phyloP scores from a whole-genome alignment of 1,140 invertebrate species.

The Himalopsyche phryganea region DNA sequence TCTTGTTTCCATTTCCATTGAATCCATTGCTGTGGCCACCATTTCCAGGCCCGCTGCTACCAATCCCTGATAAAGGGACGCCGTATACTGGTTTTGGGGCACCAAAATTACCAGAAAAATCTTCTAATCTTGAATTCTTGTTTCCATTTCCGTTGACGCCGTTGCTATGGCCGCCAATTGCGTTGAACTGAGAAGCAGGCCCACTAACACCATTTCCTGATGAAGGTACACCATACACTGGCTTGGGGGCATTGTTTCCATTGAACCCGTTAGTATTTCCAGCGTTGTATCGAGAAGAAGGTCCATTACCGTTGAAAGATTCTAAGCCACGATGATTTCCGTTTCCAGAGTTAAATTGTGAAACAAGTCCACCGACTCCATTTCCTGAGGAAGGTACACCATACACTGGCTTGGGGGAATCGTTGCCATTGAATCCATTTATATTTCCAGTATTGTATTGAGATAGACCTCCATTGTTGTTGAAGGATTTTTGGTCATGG shows the following conservation, averaged over 20 bases:
- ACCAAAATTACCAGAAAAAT: background rate
- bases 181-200: too few species aligned
- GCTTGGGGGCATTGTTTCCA: background rate
- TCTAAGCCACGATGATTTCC: too few species aligned
- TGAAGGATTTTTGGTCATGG: too few species aligned
- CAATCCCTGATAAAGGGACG: constrained; percentile 1
- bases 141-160: background rate
- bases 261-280: too few species aligned
- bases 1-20: background rate
- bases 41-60: background rate
- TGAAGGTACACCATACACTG: constrained; percentile 7
- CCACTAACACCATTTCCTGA: background rate
- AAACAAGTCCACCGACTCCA: too few species aligned
- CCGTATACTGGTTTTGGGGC: constrained; percentile 1
- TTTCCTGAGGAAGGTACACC: background rate
- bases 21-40: constrained; percentile 2
- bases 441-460: constrained; percentile 10
- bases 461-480: too few species aligned
- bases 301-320: background rate
- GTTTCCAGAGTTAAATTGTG: too few species aligned
- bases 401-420: background rate
- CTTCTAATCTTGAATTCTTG: background rate
- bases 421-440: background rate
- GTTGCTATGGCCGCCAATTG: background rate
- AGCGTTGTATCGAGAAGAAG: background rate